Evolutionary conservation across 1,140 invertebrate species (phyloP).

Genomic region (Drosophila sproati): DNA sequence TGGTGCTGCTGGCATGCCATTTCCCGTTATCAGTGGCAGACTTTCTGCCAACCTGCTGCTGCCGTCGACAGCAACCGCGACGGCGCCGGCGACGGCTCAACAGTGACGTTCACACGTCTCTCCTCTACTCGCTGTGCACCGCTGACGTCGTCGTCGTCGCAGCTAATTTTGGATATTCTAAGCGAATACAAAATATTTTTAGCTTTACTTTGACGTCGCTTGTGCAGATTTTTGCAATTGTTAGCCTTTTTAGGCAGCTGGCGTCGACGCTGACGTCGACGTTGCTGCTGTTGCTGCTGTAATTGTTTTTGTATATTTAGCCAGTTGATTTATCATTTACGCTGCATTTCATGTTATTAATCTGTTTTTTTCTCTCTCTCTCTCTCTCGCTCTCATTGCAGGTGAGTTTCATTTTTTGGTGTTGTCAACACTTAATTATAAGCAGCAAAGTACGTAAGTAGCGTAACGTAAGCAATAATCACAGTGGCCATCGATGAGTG

Average conservation of each 20-base stretch:
- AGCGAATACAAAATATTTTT: constrained; percentile 78
- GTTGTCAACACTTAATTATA: constrained; percentile 19
- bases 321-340: constrained; percentile 79
- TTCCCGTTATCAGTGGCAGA: constrained; percentile 82
- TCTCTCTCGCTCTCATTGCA: constrained; percentile 55
- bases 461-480: constrained; percentile 27
- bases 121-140: constrained; percentile 13
- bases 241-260: constrained; percentile 76
- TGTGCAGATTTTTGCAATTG: constrained; percentile 82
- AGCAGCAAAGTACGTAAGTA: constrained; percentile 50
- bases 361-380: constrained; percentile 35
- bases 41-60: constrained; percentile 76
- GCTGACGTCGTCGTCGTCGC: constrained; percentile 55
- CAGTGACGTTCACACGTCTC: constrained; percentile 21
- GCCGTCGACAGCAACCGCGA: constrained; percentile 39
- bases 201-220: constrained; percentile 52
- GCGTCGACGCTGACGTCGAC: constrained; percentile 32
- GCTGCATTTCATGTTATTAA: constrained; percentile 66
- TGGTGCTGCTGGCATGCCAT: constrained; percentile 76
- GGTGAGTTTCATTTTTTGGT: constrained; percentile 52
- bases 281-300: constrained; percentile 42
- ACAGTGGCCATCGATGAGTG: too few species aligned
- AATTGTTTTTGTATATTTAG: constrained; percentile 70
- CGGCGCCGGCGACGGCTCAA: constrained; percentile 17
- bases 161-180: constrained; percentile 81